phyloP scores from a whole-genome alignment of 2,888 invertebrate genomes.

The Branchipolynoe longqiensis region DNA sequence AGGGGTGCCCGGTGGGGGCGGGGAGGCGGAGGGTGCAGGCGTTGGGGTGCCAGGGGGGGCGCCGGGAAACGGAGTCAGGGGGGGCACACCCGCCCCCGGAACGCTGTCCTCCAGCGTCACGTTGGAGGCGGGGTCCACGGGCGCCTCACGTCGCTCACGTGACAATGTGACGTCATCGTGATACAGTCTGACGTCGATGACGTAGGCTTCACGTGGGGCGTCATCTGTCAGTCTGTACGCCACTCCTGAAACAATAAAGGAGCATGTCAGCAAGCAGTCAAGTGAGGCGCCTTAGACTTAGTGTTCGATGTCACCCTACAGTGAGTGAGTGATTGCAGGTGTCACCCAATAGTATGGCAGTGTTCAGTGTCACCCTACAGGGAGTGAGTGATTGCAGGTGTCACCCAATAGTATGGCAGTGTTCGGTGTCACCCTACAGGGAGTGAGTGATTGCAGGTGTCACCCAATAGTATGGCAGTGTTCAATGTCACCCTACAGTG shows the following conservation, averaged over 20 bases:
- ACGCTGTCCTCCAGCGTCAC: neutral
- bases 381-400: too few relatives aligned
- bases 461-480: too few relatives aligned
- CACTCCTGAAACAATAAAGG: conserved; percentile 8
- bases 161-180: conserved; percentile 35
- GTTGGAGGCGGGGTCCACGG: conserved; percentile 10
- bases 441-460: too few relatives aligned
- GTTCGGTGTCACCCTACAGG: too few relatives aligned
- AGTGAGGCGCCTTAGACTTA: neutral
- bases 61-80: neutral
- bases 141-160: conserved; percentile 39
- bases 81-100: neutral
- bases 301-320: neutral
- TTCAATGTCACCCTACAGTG: too few relatives aligned
- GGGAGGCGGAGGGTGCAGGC: neutral
- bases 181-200: conserved; percentile 25
- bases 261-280: neutral
- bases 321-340: neutral
- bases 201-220: neutral
- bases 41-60: neutral
- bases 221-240: conserved; percentile 28
- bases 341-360: too few relatives aligned
- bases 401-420: too few relatives aligned
- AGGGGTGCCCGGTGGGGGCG: neutral
- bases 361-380: too few relatives aligned